Conservation (phyloP, 2,797 vertebrate genomes). For the Chiloscyllium punctatum region DNA sequence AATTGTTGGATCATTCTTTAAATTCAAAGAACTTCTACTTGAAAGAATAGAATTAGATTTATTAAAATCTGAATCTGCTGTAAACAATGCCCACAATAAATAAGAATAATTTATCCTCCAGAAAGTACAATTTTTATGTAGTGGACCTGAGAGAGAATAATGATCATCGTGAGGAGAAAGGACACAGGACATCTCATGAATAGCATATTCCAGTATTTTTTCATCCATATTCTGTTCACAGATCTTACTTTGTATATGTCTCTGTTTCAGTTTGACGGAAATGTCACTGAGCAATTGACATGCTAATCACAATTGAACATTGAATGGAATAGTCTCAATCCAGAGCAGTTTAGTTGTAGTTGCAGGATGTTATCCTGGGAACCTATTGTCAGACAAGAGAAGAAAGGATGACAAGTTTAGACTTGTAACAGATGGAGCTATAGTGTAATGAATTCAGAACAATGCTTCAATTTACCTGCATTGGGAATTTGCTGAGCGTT, state of each 20-base stretch:
- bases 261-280: background rate
- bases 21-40: background rate
- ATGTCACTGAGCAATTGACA: background rate
- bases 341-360: background rate
- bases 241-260: background rate
- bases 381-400: background rate
- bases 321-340: conserved; percentile 10
- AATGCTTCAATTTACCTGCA: background rate
- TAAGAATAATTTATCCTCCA: background rate
- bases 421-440: background rate
- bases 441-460: background rate
- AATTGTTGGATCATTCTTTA: background rate
- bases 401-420: conserved; percentile 9
- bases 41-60: background rate
- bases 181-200: background rate
- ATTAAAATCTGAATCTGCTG: background rate
- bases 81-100: background rate
- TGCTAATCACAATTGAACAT: background rate
- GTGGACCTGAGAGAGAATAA: background rate
- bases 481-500: background rate
- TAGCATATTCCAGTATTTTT: background rate
- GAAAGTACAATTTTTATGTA: background rate
- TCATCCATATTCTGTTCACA: background rate
- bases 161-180: background rate
- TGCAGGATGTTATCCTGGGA: background rate